Percentiles rank a stretch among this genome's conserved stretches.
phyloP scores from a whole-genome alignment of 2,797 vertebrate genomes.

The Peromyscus melanophrys region DNA sequence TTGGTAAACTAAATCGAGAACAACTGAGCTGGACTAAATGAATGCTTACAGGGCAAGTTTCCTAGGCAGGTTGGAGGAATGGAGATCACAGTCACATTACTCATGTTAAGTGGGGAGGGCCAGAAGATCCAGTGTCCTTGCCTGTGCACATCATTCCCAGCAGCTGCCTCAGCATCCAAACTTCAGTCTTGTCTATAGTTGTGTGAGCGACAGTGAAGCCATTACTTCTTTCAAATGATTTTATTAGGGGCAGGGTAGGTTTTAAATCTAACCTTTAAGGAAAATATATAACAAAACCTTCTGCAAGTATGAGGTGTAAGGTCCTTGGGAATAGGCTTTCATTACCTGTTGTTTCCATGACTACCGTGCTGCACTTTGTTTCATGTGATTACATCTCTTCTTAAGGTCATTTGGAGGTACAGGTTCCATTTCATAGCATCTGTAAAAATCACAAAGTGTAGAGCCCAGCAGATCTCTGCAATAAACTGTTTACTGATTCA shows the following conservation, averaged over 20 bases:
- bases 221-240: neutral
- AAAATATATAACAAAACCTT: conserved; percentile 17
- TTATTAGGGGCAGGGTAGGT: neutral
- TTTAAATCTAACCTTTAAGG: conserved; percentile 56
- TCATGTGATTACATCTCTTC: neutral
- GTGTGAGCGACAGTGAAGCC: neutral
- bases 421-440: neutral
- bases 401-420: neutral
- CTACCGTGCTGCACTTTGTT: conserved; percentile 43
- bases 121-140: neutral
- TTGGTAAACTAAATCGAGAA: neutral
- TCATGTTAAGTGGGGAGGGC: neutral
- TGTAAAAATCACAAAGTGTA: neutral
- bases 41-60: neutral
- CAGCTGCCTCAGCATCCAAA: neutral
- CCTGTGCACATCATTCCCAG: neutral
- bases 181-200: neutral
- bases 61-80: neutral
- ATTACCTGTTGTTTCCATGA: conserved; percentile 18
- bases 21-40: conserved; percentile 8
- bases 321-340: neutral
- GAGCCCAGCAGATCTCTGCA: neutral
- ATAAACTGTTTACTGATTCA: neutral
- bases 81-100: neutral
- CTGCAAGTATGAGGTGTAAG: neutral